These are phyloP conservation scores for Uloborus diversus DNA, from an alignment of 1,140 invertebrate genomes.

Conservation along the genomic window DNA sequence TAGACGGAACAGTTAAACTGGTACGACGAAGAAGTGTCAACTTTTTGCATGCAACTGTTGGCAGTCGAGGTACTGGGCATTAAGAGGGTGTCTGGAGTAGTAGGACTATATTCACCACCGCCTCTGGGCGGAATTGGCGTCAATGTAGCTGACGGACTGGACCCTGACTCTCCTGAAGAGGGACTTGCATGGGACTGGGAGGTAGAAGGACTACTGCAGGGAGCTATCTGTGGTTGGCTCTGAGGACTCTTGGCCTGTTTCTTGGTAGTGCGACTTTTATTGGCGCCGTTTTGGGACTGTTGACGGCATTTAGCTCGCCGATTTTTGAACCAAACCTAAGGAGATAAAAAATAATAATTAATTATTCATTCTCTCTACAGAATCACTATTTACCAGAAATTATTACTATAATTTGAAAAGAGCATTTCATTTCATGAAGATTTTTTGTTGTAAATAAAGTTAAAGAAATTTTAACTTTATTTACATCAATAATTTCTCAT, in stretches of 20 bases:
- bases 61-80: slow-evolving; percentile 5
- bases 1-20: slow-evolving; percentile 27
- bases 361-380: too few species aligned
- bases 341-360: slow-evolving; percentile 57
- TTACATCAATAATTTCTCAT: too few species aligned
- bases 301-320: slow-evolving; percentile 91
- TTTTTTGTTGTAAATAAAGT: too few species aligned
- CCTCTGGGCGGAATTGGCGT: background rate
- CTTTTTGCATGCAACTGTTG: slow-evolving; percentile 22
- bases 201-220: slow-evolving; percentile 34
- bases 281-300: slow-evolving; percentile 63
- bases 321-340: slow-evolving; percentile 99
- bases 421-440: too few species aligned
- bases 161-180: slow-evolving; percentile 36
- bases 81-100: slow-evolving; percentile 1
- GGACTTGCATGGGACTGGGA: slow-evolving; percentile 46
- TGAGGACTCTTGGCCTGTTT: slow-evolving; percentile 60
- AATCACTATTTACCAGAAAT: too few species aligned
- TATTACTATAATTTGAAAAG: too few species aligned
- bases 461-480: too few species aligned
- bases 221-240: background rate
- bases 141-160: slow-evolving; percentile 3
- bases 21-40: slow-evolving; percentile 22
- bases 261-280: slow-evolving; percentile 53
- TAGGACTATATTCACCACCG: slow-evolving; percentile 19